Evolutionary conservation across 2,888 invertebrate genomes (phyloP).

Genomic region (Chrysina gloriosa): DNA sequence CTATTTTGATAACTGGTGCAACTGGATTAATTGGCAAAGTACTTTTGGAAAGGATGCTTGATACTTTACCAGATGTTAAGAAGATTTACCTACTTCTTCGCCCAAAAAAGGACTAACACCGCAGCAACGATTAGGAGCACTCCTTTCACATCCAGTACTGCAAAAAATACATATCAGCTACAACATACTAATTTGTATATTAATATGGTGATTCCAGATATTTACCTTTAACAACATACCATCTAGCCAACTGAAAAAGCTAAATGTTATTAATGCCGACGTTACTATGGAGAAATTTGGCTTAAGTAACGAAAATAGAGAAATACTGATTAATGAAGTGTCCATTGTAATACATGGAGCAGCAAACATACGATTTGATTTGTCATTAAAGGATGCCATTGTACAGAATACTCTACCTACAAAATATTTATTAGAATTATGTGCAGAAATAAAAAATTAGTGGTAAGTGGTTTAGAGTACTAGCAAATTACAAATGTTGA

Average conservation of each 20-base stretch:
- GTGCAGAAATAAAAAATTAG: slow-evolving; percentile 55
- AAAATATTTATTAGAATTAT: slow-evolving; percentile 56
- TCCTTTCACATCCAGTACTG: background rate
- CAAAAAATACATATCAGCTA: background rate
- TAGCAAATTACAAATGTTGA: too few relatives aligned
- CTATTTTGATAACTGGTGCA: slow-evolving; percentile 79
- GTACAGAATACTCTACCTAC: slow-evolving; percentile 71
- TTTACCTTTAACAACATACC: slow-evolving; percentile 26
- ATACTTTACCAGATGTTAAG: slow-evolving; percentile 57
- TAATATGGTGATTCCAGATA: slow-evolving; percentile 12
- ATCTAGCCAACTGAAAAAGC: slow-evolving; percentile 63
- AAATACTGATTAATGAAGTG: slow-evolving; percentile 67
- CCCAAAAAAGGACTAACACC: slow-evolving; percentile 56
- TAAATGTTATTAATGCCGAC: slow-evolving; percentile 69
- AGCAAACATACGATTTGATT: slow-evolving; percentile 78
- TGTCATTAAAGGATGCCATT: slow-evolving; percentile 72
- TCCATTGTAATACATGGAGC: slow-evolving; percentile 78
- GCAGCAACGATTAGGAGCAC: slow-evolving; percentile 45
- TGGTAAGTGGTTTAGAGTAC: too few relatives aligned
- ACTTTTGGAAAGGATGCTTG: slow-evolving; percentile 55
- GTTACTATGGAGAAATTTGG: slow-evolving; percentile 64
- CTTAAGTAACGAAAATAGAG: slow-evolving; percentile 64
- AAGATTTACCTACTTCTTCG: slow-evolving; percentile 55
- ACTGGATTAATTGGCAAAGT: slow-evolving; percentile 68
- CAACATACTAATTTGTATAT: background rate